Conservation (phyloP, 2,888 invertebrate species). For the Erebia epiphron region DNA sequence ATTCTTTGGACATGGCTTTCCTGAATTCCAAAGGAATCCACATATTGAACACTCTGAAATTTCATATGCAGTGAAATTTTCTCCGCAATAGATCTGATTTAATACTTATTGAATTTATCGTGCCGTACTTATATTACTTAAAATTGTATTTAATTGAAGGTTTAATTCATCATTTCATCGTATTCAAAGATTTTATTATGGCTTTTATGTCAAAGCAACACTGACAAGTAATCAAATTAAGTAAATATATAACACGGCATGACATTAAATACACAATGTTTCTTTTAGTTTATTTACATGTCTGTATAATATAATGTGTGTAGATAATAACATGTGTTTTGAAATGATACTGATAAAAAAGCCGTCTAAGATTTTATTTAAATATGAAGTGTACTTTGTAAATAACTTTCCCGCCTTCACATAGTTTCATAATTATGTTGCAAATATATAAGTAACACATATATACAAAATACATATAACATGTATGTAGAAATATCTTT, state of each 20-base stretch:
- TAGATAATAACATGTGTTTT: neutral
- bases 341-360: neutral
- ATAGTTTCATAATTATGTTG: constrained; percentile 35
- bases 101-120: neutral
- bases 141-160: neutral
- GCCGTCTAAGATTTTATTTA: neutral
- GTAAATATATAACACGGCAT: no score
- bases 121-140: neutral
- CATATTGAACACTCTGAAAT: no score
- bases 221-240: no score
- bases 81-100: neutral
- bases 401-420: constrained; percentile 41
- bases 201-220: neutral
- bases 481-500: constrained; percentile 59
- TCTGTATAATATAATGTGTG: neutral
- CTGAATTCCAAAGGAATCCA: no score
- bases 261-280: no score
- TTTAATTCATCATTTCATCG: no score
- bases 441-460: constrained; percentile 42
- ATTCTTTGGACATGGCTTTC: no score
- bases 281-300: neutral
- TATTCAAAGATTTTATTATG: neutral
- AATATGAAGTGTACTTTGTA: constrained; percentile 31
- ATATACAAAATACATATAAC: constrained; percentile 53
- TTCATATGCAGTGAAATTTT: neutral